phyloP scores from a whole-genome alignment of 1,140 invertebrate species.

The Pseudoatta argentina region DNA sequence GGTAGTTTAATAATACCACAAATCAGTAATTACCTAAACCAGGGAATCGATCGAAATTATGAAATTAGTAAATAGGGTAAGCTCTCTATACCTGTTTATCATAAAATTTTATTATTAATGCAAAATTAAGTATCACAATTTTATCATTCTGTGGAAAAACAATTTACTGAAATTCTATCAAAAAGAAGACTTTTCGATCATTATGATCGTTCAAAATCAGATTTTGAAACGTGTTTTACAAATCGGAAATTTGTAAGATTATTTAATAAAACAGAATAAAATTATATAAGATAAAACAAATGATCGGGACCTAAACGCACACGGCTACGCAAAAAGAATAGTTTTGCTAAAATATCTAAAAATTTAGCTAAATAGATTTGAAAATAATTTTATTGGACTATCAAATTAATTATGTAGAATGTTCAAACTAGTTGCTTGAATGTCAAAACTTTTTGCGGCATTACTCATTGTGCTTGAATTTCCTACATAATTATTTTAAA shows the following conservation, averaged over 20 bases:
- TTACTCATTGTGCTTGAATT: no score
- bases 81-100: not conserved
- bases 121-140: not conserved
- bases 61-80: constrained; percentile 1
- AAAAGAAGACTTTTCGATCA: not conserved
- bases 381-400: no score
- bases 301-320: no score
- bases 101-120: constrained; percentile 13
- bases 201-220: not conserved
- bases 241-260: not conserved
- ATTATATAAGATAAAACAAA: not conserved
- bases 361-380: no score
- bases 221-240: constrained; percentile 1
- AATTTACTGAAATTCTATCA: not conserved
- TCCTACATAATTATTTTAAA: no score
- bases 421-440: no score
- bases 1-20: constrained; percentile 29
- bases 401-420: no score
- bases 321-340: no score
- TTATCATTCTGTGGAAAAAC: not conserved
- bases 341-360: no score
- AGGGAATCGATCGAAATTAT: constrained; percentile 23
- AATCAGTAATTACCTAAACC: constrained; percentile 36
- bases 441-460: no score
- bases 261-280: not conserved